Conservation (phyloP, 2,797 vertebrate genomes). For the Columba guinea region DNA sequence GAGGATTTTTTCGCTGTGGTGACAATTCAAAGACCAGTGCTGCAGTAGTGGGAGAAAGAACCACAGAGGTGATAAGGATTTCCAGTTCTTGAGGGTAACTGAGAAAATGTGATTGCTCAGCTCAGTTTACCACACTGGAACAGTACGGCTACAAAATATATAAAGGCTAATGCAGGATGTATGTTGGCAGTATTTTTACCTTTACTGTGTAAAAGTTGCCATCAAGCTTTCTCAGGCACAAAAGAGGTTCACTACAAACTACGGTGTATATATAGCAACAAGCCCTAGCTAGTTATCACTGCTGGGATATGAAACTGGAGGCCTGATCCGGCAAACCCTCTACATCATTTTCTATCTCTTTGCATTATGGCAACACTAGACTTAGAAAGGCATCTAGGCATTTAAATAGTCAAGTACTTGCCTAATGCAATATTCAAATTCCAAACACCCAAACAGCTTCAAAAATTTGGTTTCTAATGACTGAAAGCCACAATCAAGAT, state of each 20-base stretch:
- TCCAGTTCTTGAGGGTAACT: slow-evolving; percentile 10
- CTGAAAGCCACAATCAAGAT: not conserved
- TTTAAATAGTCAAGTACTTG: not conserved
- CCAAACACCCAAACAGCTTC: not conserved
- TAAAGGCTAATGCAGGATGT: not conserved
- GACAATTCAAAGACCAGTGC: slow-evolving; percentile 52
- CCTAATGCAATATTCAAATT: not conserved
- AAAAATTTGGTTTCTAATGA: not conserved
- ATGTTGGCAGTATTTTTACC: not conserved
- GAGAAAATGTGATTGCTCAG: slow-evolving; percentile 44
- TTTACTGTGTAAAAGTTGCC: not conserved
- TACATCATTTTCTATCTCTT: not conserved
- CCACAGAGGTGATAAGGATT: slow-evolving; percentile 40
- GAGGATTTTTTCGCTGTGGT: slow-evolving; percentile 35
- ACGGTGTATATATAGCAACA: not conserved
- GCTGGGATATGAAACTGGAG: not conserved
- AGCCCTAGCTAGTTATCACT: not conserved
- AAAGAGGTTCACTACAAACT: not conserved
- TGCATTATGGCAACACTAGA: not conserved
- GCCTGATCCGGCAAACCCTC: not conserved
- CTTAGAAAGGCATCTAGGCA: not conserved
- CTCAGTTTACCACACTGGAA: slow-evolving; percentile 20
- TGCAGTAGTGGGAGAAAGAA: slow-evolving; percentile 20
- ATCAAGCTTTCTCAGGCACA: not conserved
- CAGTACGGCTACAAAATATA: slow-evolving; percentile 21